Percentiles rank a stretch among this genome's conserved stretches.
phyloP scores from a whole-genome alignment of 2,888 invertebrate species.

The Rhodophaea formosa region DNA sequence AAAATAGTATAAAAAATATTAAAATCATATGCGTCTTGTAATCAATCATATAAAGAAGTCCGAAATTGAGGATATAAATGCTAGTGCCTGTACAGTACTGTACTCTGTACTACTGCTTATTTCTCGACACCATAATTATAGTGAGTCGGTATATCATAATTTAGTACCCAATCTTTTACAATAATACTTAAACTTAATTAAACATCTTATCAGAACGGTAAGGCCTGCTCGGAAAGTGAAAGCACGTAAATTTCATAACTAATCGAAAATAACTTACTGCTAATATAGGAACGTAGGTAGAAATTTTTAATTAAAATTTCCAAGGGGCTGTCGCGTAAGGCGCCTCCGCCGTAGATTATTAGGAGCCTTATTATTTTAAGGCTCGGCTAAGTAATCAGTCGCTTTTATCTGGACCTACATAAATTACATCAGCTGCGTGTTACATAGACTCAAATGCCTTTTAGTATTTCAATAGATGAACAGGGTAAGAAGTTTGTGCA shows the following conservation, averaged over 20 bases:
- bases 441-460: neutral
- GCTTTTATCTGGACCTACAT: slow-evolving; percentile 50
- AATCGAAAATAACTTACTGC: slow-evolving; percentile 33
- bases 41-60: no score
- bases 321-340: slow-evolving; percentile 31
- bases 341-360: slow-evolving; percentile 35
- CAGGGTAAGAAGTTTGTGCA: neutral
- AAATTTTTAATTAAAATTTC: slow-evolving; percentile 43
- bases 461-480: neutral
- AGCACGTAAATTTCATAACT: slow-evolving; percentile 28
- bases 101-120: no score
- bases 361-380: slow-evolving; percentile 45
- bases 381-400: slow-evolving; percentile 45
- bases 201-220: no score
- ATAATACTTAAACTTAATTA: no score
- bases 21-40: no score
- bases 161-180: no score
- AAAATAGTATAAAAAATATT: no score
- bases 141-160: no score
- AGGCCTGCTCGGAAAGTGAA: neutral
- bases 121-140: no score
- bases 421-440: slow-evolving; percentile 39
- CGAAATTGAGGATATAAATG: no score
- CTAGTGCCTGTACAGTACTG: no score
- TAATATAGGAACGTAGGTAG: slow-evolving; percentile 22